Evolutionary conservation across 2,113 vertebrate genomes (phyloP).

Genomic region (Calypte anna): DNA sequence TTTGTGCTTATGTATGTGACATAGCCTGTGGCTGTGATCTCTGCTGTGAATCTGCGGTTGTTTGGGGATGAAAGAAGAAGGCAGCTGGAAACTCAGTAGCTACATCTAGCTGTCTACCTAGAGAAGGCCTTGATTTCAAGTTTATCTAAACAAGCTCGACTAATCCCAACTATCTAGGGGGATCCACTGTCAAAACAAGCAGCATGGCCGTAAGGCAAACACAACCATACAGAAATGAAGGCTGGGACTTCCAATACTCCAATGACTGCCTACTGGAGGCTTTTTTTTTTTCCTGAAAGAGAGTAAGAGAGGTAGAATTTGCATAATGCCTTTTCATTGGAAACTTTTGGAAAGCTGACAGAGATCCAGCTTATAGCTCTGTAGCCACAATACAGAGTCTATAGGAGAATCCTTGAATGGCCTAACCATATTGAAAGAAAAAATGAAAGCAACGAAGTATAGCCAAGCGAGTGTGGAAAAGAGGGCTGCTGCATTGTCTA

Average conservation of each 20-base stretch:
- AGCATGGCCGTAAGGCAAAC: slow-evolving; percentile 98
- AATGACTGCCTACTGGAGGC: slow-evolving; percentile 82
- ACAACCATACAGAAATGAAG: slow-evolving; percentile 91
- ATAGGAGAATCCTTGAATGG: slow-evolving; percentile 90
- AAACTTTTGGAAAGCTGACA: slow-evolving; percentile 89
- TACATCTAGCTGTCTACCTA: slow-evolving; percentile 94
- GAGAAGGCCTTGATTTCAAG: slow-evolving; percentile 93
- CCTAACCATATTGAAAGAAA: slow-evolving; percentile 86
- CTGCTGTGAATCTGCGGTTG: slow-evolving; percentile 89
- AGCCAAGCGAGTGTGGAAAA: slow-evolving; percentile 85
- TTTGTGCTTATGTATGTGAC: slow-evolving; percentile 84
- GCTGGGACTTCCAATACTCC: slow-evolving; percentile 86
- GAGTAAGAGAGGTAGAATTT: slow-evolving; percentile 89
- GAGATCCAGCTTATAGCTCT: slow-evolving; percentile 85
- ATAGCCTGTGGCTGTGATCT: slow-evolving; percentile 90
- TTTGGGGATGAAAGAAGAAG: slow-evolving; percentile 93
- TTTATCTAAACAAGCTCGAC: slow-evolving; percentile 99
- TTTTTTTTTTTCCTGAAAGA: slow-evolving; percentile 79
- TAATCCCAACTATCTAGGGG: slow-evolving; percentile 99
- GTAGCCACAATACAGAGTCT: slow-evolving; percentile 84
- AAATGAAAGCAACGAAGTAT: slow-evolving; percentile 85
- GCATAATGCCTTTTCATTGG: slow-evolving; percentile 99
- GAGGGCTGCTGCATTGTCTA: slow-evolving; percentile 84
- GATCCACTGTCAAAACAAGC: slow-evolving; percentile 99
- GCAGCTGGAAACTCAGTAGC: slow-evolving; percentile 95